A percentile compares a stretch with the other conserved stretches of the same genome.
Conservation (phyloP, 2,113 vertebrate species). For the Ondatra zibethicus region DNA sequence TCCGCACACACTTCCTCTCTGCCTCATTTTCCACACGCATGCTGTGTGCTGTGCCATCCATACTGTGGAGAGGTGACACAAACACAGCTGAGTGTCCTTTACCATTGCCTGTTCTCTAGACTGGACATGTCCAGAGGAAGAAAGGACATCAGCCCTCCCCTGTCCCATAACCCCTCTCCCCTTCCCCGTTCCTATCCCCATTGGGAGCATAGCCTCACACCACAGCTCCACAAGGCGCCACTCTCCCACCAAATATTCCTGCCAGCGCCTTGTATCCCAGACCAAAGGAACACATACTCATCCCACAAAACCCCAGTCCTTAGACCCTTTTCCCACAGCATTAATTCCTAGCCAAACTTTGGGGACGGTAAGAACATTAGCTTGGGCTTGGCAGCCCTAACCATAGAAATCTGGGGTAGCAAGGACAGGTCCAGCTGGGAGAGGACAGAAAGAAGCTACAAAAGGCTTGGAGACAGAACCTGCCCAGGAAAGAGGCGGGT, state of each 20-base stretch:
- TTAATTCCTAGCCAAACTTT: not conserved
- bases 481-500: not conserved
- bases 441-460: not conserved
- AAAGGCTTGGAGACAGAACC: not conserved
- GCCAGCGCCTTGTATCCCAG: not conserved
- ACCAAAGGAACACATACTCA: not conserved
- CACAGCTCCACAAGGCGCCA: not conserved
- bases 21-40: conserved; percentile 19
- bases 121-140: not conserved
- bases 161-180: not conserved
- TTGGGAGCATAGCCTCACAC: too few species aligned
- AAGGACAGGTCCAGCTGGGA: not conserved
- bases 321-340: not conserved
- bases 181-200: not conserved
- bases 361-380: not conserved
- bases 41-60: not conserved
- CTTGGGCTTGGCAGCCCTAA: not conserved
- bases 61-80: not conserved
- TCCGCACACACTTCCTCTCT: too few species aligned
- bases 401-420: too few species aligned
- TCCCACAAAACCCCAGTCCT: not conserved
- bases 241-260: not conserved
- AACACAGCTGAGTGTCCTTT: not conserved
- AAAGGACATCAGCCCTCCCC: fast-evolving
- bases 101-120: not conserved